phyloP scores from a whole-genome alignment of 2,113 vertebrate species.

The Antennarius striatus region DNA sequence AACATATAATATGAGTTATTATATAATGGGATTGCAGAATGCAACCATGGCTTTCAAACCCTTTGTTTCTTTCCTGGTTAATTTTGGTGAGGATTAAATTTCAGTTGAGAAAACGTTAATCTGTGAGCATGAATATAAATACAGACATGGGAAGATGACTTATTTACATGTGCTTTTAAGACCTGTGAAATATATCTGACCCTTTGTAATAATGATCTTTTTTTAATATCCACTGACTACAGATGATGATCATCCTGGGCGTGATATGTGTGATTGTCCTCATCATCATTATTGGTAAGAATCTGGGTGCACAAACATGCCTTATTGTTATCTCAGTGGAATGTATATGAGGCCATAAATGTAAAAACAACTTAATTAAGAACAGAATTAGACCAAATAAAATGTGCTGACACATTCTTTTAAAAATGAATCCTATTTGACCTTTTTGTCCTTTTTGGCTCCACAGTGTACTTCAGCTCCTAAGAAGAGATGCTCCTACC shows the following conservation, averaged over 20 bases:
- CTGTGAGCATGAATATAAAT: neutral
- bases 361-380: no score
- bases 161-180: no score
- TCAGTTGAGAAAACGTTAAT: neutral
- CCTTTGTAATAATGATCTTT: conserved; percentile 15
- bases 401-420: no score
- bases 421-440: neutral
- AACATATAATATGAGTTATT: neutral
- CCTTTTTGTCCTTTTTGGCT: conserved; percentile 24
- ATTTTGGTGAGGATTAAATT: neutral
- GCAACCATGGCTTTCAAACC: neutral
- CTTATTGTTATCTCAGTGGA: no score
- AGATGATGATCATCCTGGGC: conserved; percentile 98
- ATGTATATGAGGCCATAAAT: no score
- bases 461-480: conserved; percentile 84
- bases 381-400: no score
- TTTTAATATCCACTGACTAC: conserved; percentile 29
- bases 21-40: no score
- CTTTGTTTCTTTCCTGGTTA: neutral
- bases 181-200: no score
- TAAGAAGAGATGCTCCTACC: conserved; percentile 79
- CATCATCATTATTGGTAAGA: conserved; percentile 91
- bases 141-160: neutral
- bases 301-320: no score
- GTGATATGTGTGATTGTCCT: conserved; percentile 88